Conservation (phyloP, 2,113 vertebrate genomes). For the Podilymbus podiceps region DNA sequence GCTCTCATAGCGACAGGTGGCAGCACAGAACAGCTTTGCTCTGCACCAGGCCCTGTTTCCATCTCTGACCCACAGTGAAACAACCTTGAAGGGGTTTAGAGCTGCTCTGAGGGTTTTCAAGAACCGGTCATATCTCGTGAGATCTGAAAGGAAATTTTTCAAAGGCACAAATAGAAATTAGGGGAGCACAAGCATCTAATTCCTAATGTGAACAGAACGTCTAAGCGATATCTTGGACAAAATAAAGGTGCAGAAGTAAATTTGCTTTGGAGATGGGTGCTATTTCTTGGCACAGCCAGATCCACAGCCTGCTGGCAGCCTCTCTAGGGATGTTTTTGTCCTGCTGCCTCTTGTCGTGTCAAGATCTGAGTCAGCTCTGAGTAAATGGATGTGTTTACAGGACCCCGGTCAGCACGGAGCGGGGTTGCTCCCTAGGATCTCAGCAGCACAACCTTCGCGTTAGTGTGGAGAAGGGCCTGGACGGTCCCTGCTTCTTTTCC, state of each 20-base stretch:
- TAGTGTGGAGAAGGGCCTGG: background rate
- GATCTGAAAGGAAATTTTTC: background rate
- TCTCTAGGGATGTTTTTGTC: background rate
- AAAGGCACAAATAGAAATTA: background rate
- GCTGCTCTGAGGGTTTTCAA: background rate
- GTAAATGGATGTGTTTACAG: background rate
- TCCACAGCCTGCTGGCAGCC: background rate
- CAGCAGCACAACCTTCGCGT: background rate
- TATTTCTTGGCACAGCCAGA: background rate
- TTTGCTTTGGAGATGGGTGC: background rate
- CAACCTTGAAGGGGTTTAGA: background rate
- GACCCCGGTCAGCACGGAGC: background rate
- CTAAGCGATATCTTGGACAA: background rate
- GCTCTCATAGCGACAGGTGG: background rate
- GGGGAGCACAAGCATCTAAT: background rate
- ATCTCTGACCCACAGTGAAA: background rate
- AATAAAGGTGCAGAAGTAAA: background rate
- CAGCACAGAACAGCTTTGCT: slow-evolving; percentile 40
- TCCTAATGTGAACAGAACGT: rapidly evolving
- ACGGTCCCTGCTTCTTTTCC: background rate
- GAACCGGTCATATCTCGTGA: background rate
- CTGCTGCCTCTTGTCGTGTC: background rate
- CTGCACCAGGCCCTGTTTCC: background rate
- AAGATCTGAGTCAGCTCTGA: background rate
- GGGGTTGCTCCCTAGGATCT: background rate